These are phyloP conservation scores for Zaprionus lineosus DNA, from an alignment of 2,888 invertebrate species.

Conservation along the genomic window DNA sequence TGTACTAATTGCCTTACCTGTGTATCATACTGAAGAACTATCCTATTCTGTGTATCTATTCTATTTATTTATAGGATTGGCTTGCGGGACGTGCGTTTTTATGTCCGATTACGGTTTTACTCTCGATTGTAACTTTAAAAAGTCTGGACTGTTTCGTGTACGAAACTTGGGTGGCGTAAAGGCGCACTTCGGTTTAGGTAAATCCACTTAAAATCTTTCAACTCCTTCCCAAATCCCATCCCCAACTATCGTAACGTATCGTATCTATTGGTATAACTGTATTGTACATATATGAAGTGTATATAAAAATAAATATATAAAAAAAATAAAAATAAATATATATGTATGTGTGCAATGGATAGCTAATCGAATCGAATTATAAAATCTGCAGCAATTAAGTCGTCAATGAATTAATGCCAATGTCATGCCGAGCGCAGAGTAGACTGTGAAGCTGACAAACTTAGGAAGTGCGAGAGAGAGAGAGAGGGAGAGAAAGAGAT, in stretches of 20 bases:
- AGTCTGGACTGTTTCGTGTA: slow-evolving; percentile 94
- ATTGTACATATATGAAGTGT: slow-evolving; percentile 39
- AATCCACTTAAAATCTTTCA: slow-evolving; percentile 78
- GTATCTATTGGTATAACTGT: not conserved
- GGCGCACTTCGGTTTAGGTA: slow-evolving; percentile 95
- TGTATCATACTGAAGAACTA: slow-evolving; percentile 65
- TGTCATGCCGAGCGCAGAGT: slow-evolving; percentile 54
- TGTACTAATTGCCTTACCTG: not conserved
- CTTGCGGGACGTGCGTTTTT: slow-evolving; percentile 91
- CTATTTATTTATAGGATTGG: slow-evolving; percentile 84
- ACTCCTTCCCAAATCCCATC: slow-evolving; percentile 9
- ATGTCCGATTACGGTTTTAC: slow-evolving; percentile 95
- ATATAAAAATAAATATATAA: slow-evolving; percentile 16
- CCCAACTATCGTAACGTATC: not conserved
- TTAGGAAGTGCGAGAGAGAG: no score
- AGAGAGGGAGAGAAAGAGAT: slow-evolving; percentile 12
- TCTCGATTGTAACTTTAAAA: slow-evolving; percentile 96
- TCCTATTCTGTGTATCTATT: slow-evolving; percentile 83
- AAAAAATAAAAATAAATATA: no score
- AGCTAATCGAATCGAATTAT: slow-evolving; percentile 29
- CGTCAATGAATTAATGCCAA: slow-evolving; percentile 79
- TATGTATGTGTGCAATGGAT: slow-evolving; percentile 3
- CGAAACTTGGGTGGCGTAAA: slow-evolving; percentile 95
- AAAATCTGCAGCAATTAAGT: slow-evolving; percentile 51
- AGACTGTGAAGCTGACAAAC: no score